Percentiles rank a stretch among this genome's conserved stretches.
phyloP scores from a whole-genome alignment of 2,797 vertebrate species.

The Mallotus villosus region DNA sequence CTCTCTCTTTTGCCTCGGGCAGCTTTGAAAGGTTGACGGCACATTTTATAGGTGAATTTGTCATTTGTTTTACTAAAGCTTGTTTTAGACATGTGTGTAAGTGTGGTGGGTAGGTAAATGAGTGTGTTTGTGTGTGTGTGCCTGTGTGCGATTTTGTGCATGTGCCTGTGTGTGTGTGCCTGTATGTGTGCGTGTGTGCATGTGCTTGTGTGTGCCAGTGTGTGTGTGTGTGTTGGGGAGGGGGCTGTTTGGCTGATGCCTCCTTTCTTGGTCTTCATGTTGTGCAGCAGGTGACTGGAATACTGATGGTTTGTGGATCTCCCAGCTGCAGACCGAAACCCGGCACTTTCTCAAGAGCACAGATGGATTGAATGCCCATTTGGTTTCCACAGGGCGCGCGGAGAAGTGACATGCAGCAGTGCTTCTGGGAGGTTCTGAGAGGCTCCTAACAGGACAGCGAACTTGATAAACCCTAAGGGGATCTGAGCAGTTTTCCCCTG shows the following conservation, averaged over 20 bases:
- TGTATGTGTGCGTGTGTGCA: conserved; percentile 1
- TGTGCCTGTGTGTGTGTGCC: conserved; percentile 34
- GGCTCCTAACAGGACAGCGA: conserved; percentile 33
- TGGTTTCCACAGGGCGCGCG: conserved; percentile 35
- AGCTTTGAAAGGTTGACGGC: conserved; percentile 59
- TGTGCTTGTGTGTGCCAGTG: neutral
- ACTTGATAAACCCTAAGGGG: conserved; percentile 50
- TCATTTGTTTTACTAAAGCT: conserved; percentile 70
- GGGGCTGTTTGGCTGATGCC: conserved; percentile 30
- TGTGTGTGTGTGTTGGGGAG: conserved; percentile 23
- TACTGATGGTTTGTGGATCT: conserved; percentile 64
- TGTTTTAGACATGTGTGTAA: conserved; percentile 52
- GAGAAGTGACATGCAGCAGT: too few species aligned
- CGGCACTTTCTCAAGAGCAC: conserved; percentile 15
- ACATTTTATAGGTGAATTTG: conserved; percentile 56
- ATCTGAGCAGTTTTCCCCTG: conserved; percentile 48
- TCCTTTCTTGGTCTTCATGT: conserved; percentile 45
- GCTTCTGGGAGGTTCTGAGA: neutral
- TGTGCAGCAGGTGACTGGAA: conserved; percentile 68
- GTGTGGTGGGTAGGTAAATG: conserved; percentile 1
- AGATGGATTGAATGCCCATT: conserved; percentile 47
- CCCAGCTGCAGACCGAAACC: conserved; percentile 25
- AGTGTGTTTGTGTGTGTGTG: conserved; percentile 40
- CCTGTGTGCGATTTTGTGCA: conserved; percentile 23
- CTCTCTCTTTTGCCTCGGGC: conserved; percentile 15